Base-by-base conservation (phyloP, 2,113 vertebrate genomes). In the Picathartes gymnocephalus region DNA sequence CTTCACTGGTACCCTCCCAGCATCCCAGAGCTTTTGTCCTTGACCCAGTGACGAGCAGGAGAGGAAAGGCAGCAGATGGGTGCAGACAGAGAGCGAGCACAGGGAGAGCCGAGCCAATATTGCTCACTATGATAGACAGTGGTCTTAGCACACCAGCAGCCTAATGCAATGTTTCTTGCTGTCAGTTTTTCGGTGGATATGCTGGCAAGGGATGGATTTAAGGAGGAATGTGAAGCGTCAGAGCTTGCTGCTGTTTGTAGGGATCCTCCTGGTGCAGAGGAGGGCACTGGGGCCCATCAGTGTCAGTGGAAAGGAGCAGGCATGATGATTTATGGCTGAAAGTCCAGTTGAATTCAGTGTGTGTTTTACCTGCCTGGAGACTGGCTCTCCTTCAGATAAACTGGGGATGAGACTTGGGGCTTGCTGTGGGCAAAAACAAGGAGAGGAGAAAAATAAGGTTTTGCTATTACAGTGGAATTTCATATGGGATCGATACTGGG, bases 91-190 rank as follows among this genome's bases (percentile, higher is more conserved):
- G 90, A 95, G 88, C 1, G 50, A 93, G 92, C 2, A 0, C 57
- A 31, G 82, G 57, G 66, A 90, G 88, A 94, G 48, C 70, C 2
- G 95, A 94, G 96, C 95, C 95, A 95, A 94, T 93, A 92, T 81
- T 91, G 89, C 94, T 96, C 95, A 95, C 35, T 81, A 72, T 96
- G 96, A 96, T 84, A 95, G 96, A 96, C 96, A 97, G 94, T 93
- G 95, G 91, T 71, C 95, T 97, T 95, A 95, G 95, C 96, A 95
- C 95, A 95, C 73, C 94, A 97, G 94, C 96, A 96, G 95, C 95
- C 95, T 89, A 69, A 61, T 96, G 83, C 72, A 48, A 13, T 48
- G 48, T 42, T 81, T 92, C 65, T 71, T 45, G 21, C 92, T 95
- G 94, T 95, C 95, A 95, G 1, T 58, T 78, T 92, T 92, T 82